Conservation (phyloP, 35 echinoderm and acorn worm species). For the Hemicentrotus pulcherrimus region DNA sequence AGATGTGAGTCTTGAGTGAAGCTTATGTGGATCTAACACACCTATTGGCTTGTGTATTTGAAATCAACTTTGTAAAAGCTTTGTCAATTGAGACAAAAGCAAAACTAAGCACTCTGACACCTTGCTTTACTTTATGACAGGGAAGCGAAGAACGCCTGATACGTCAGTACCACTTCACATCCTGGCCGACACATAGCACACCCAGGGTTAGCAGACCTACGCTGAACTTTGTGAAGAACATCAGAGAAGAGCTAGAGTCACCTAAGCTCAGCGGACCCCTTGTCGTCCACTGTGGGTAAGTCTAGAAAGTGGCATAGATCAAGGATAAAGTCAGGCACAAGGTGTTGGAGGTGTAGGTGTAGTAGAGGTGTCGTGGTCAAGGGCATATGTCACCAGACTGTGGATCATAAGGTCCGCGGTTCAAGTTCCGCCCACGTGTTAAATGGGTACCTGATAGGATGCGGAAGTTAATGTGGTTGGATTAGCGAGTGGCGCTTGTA, state of each 20-base stretch:
- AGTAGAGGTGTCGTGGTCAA: no score
- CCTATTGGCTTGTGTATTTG: neutral
- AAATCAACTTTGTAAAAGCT: neutral
- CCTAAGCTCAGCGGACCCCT: slow-evolving; percentile 59
- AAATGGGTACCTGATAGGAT: no score
- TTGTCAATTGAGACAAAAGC: neutral
- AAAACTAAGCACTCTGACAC: neutral
- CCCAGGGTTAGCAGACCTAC: slow-evolving; percentile 55
- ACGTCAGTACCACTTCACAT: slow-evolving; percentile 70
- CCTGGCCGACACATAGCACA: slow-evolving; percentile 82
- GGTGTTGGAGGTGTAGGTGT: no score
- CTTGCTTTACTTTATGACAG: slow-evolving; percentile 47
- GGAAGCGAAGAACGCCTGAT: slow-evolving; percentile 59
- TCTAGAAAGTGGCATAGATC: neutral
- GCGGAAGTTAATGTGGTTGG: no score
- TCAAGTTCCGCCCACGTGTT: no score
- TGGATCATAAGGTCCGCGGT: no score
- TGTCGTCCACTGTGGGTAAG: slow-evolving; percentile 90
- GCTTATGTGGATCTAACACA: neutral
- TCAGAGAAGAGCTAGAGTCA: slow-evolving; percentile 49
- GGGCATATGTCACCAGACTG: no score
- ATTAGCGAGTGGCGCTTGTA: no score
- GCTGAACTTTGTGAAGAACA: slow-evolving; percentile 61
- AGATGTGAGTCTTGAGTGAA: no score
- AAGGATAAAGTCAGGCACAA: neutral